A percentile compares a stretch with the other conserved stretches of the same genome.
Evolutionary conservation across 2,113 vertebrate genomes (phyloP).

Genomic region (Psephotus haematonotus): DNA sequence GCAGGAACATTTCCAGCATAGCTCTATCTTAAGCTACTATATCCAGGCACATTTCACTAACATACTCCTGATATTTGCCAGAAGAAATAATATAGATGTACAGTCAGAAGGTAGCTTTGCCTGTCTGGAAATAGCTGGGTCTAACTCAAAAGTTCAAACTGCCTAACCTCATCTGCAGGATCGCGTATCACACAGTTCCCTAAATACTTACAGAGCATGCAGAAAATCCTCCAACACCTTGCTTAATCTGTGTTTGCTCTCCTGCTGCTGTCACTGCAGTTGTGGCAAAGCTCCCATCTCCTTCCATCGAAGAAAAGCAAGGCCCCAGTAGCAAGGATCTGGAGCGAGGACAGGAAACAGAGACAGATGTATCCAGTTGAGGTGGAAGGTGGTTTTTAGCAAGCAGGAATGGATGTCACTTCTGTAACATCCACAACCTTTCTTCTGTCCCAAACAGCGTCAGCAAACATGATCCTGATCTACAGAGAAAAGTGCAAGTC

Average conservation of each 20-base stretch:
- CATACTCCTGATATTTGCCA: not conserved
- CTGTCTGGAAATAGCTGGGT: not conserved
- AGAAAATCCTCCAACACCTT: not conserved
- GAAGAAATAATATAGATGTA: not conserved
- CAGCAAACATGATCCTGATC: fast-evolving
- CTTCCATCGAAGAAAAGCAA: not conserved
- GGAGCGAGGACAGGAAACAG: not conserved
- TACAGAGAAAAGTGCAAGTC: not conserved
- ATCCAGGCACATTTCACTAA: conserved; percentile 8
- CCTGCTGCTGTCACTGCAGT: not conserved
- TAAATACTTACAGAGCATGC: not conserved
- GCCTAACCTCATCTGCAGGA: not conserved
- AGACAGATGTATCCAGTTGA: not conserved
- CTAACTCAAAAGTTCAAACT: not conserved
- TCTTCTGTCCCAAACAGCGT: not conserved
- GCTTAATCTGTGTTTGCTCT: not conserved
- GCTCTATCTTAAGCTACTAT: not conserved
- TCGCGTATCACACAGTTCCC: not conserved
- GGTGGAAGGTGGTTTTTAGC: not conserved
- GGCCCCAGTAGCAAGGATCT: not conserved
- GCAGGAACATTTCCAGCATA: conserved; percentile 39
- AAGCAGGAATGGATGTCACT: fast-evolving
- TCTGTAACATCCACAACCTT: not conserved
- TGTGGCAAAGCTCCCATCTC: not conserved
- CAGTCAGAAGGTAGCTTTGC: not conserved